These are phyloP conservation scores for Lasaia peninsularis DNA, from an alignment of 1,140 invertebrate genomes.

Conservation along the genomic window DNA sequence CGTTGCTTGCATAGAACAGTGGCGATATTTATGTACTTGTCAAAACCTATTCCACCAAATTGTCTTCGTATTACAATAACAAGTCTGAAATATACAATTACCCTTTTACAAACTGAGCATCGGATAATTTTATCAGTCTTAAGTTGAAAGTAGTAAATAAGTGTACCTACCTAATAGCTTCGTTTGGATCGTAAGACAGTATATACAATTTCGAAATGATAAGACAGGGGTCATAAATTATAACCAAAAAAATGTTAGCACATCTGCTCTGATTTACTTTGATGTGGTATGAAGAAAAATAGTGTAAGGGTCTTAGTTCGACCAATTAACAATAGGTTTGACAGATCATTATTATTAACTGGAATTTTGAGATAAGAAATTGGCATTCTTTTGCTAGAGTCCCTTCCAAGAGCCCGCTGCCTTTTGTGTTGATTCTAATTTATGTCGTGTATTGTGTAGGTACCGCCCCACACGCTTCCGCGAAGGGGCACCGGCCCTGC, in stretches of 20 bases:
- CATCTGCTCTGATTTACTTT: constrained; percentile 69
- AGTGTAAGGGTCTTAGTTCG: constrained; percentile 41
- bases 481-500: constrained; percentile 50
- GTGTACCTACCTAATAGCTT: too few species aligned
- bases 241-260: constrained; percentile 26
- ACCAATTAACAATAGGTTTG: constrained; percentile 58
- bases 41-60: too few species aligned
- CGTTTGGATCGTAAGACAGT: neutral
- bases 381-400: constrained; percentile 70
- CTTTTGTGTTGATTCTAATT: constrained; percentile 75
- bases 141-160: too few species aligned
- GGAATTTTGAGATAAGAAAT: constrained; percentile 68
- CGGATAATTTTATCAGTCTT: too few species aligned
- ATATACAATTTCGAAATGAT: constrained; percentile 21
- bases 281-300: constrained; percentile 36
- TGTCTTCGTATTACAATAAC: too few species aligned
- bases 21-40: too few species aligned
- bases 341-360: constrained; percentile 61
- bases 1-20: too few species aligned
- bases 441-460: constrained; percentile 71
- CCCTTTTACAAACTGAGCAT: too few species aligned
- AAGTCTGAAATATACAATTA: too few species aligned
- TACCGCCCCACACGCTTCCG: constrained; percentile 69
- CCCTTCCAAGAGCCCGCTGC: constrained; percentile 64
- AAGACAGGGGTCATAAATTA: constrained; percentile 6